These are phyloP conservation scores for Brachycybe producta DNA, from an alignment of 2,888 invertebrate genomes.

Conservation along the genomic window DNA sequence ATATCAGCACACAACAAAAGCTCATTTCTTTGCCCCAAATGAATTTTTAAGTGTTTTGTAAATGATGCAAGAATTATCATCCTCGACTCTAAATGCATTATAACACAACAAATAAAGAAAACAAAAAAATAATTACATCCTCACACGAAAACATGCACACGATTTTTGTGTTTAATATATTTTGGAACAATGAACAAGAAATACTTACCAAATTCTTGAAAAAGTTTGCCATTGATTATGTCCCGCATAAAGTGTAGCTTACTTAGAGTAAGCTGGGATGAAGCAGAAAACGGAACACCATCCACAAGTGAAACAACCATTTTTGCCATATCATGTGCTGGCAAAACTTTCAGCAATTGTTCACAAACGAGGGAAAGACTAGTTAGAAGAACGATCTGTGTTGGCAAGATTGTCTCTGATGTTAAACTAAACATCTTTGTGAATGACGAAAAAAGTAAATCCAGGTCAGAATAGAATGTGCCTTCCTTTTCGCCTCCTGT, in stretches of 20 bases:
- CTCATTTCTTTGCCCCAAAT: slow-evolving; percentile 68
- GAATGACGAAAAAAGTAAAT: slow-evolving; percentile 50
- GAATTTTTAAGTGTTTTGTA: slow-evolving; percentile 70
- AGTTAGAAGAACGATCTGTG: slow-evolving; percentile 65
- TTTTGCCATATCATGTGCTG: slow-evolving; percentile 59
- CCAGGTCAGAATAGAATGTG: slow-evolving; percentile 60
- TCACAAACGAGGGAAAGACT: slow-evolving; percentile 73
- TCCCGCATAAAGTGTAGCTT: slow-evolving; percentile 71
- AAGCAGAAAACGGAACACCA: slow-evolving; percentile 52
- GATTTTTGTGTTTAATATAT: too few species aligned
- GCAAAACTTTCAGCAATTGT: slow-evolving; percentile 47
- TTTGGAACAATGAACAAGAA: background rate
- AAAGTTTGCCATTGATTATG: slow-evolving; percentile 47
- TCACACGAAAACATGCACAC: too few species aligned
- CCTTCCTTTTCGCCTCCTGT: slow-evolving; percentile 82
- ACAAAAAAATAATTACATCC: too few species aligned
- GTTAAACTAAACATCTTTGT: slow-evolving; percentile 51
- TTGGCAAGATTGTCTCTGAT: slow-evolving; percentile 55
- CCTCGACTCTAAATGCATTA: slow-evolving; percentile 54
- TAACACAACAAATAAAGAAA: background rate
- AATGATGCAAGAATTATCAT: slow-evolving; percentile 67
- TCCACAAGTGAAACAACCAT: slow-evolving; percentile 68
- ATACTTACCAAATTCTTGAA: slow-evolving; percentile 51
- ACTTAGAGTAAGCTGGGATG: slow-evolving; percentile 59
- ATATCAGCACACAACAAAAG: slow-evolving; percentile 72